Evolutionary conservation across 2,113 vertebrate genomes (phyloP).

Genomic region (Petaurus breviceps): DNA sequence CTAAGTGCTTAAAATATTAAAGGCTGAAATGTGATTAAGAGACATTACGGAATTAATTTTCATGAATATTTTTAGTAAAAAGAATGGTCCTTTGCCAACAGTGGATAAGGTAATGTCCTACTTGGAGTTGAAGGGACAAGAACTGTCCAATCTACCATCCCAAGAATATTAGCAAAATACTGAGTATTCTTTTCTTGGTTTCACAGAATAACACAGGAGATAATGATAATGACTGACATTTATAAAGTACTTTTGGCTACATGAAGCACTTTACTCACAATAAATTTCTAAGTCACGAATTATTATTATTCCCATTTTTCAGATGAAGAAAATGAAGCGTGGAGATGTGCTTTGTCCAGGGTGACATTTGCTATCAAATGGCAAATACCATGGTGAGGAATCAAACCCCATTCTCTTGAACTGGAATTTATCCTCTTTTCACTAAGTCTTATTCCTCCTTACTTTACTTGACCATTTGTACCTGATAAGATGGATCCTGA

Average conservation of each 20-base stretch:
- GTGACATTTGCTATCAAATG: no score
- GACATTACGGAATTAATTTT: neutral
- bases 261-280: neutral
- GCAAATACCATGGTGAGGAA: no score
- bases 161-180: neutral
- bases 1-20: neutral
- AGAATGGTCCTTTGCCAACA: neutral
- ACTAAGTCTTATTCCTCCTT: neutral
- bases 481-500: neutral
- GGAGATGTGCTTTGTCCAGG: neutral
- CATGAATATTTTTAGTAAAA: neutral
- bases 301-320: neutral
- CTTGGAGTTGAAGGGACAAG: neutral
- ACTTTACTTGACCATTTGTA: neutral
- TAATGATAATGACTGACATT: neutral
- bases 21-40: neutral
- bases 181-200: neutral
- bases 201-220: neutral
- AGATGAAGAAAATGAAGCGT: neutral
- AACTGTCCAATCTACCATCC: neutral
- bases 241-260: neutral
- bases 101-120: neutral
- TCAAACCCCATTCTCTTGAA: neutral
- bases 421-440: neutral
- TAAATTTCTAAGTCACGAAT: neutral